Conservation (phyloP, 2,113 vertebrate genomes). For the Cranoglanis bouderius region DNA sequence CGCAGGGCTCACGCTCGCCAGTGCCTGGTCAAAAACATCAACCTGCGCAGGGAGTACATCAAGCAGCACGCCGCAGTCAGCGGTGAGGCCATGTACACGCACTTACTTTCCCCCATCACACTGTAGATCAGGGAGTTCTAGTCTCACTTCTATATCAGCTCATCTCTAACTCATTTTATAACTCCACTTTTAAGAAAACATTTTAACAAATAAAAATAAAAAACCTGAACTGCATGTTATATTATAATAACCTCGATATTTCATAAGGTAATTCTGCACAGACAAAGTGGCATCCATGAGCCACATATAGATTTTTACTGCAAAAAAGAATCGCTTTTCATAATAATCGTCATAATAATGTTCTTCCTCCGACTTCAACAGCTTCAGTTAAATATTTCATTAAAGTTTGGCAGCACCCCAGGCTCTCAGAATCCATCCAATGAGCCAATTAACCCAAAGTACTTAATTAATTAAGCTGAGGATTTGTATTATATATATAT, state of each 20-base stretch:
- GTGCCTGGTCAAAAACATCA: constrained; percentile 98
- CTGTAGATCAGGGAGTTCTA: background rate
- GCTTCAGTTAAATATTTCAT: background rate
- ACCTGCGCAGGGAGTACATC: constrained; percentile 93
- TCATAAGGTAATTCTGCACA: background rate
- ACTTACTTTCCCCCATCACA: background rate
- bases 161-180: background rate
- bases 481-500: too few species aligned
- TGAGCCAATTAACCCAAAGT: background rate
- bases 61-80: constrained; percentile 97
- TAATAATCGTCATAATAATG: background rate
- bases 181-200: background rate
- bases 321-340: background rate
- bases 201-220: background rate
- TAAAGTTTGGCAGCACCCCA: background rate
- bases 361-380: background rate
- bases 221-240: background rate
- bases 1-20: constrained; percentile 94
- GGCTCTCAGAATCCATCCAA: background rate
- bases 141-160: too few species aligned
- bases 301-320: background rate
- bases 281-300: background rate
- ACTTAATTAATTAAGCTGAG: background rate
- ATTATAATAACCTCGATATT: background rate
- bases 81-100: constrained; percentile 73